These are phyloP conservation scores for Oceanodroma leucorhoa DNA, from an alignment of 2,797 vertebrate genomes.

Conservation along the genomic window DNA sequence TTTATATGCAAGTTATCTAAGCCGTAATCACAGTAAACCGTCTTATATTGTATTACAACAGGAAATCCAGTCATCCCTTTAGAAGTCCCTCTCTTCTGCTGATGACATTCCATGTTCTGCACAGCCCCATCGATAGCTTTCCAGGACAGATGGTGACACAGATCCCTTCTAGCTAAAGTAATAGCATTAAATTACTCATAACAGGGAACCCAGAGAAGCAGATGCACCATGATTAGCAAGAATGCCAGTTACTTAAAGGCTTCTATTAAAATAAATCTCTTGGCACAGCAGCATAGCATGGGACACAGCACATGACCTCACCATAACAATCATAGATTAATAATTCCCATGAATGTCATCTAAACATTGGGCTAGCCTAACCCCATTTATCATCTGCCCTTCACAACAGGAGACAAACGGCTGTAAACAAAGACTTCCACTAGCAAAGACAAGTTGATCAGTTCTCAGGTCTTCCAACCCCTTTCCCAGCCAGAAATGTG, in stretches of 20 bases:
- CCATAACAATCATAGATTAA: conserved; percentile 29
- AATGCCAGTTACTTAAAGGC: conserved; percentile 71
- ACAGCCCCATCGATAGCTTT: conserved; percentile 40
- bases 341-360: conserved; percentile 47
- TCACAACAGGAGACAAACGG: background rate
- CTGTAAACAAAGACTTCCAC: background rate
- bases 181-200: conserved; percentile 73
- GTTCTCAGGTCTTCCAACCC: background rate
- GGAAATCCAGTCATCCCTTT: conserved; percentile 49
- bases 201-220: conserved; percentile 66
- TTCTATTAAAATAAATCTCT: conserved; percentile 71
- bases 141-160: conserved; percentile 72
- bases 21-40: background rate
- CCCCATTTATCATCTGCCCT: conserved; percentile 24
- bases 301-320: conserved; percentile 52
- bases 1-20: background rate
- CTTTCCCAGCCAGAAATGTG: background rate
- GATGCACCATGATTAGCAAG: conserved; percentile 70
- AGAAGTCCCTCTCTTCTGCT: background rate
- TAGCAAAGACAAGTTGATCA: background rate
- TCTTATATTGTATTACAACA: conserved; percentile 30
- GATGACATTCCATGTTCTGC: conserved; percentile 43
- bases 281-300: conserved; percentile 49
- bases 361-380: conserved; percentile 15
- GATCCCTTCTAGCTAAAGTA: conserved; percentile 70